Evolutionary conservation across 37 sponge, comb jelly and placozoan genomes (phyloP).

Genomic region (Haliclona indistincta): DNA sequence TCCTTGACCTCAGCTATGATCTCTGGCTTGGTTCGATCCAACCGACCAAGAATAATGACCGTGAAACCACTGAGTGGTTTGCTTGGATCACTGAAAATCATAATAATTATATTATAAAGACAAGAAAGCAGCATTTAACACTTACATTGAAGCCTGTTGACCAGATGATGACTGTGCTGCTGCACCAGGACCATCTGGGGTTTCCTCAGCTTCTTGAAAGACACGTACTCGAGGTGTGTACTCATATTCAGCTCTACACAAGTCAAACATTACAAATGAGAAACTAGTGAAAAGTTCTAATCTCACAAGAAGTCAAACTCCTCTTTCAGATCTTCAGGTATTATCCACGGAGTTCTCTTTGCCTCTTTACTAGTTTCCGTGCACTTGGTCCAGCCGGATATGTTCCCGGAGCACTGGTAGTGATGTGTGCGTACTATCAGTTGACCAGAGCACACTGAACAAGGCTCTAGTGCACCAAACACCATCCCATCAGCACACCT

Average conservation of each 20-base stretch:
- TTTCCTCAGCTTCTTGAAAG: conserved; percentile 42
- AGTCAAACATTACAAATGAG: not conserved
- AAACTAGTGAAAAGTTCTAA: not conserved
- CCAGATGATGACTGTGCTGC: conserved; percentile 2
- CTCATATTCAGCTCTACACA: conserved; percentile 63
- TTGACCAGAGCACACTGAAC: conserved; percentile 77
- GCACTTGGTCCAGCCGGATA: conserved; percentile 95
- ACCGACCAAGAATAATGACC: conserved; percentile 69
- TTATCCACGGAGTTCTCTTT: conserved; percentile 53
- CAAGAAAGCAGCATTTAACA: not conserved
- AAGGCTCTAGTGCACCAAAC: conserved; percentile 81
- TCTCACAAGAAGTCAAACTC: conserved; percentile 48
- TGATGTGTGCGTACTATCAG: conserved; percentile 40
- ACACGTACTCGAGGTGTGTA: conserved; percentile 30
- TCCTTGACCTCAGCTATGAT: conserved; percentile 36
- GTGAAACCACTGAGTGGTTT: conserved; percentile 66
- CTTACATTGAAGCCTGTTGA: not conserved
- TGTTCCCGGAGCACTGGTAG: conserved; percentile 89
- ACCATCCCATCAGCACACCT: conserved; percentile 81
- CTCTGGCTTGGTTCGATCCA: conserved; percentile 48
- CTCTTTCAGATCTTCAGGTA: conserved; percentile 70
- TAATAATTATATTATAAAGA: not conserved
- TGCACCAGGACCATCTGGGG: conserved; percentile 33
- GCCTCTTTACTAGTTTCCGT: conserved; percentile 68
- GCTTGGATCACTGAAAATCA: not conserved